A percentile compares a stretch with the other conserved stretches of the same genome.
phyloP scores from a whole-genome alignment of 2,113 vertebrate genomes.

The Centrocercus urophasianus region DNA sequence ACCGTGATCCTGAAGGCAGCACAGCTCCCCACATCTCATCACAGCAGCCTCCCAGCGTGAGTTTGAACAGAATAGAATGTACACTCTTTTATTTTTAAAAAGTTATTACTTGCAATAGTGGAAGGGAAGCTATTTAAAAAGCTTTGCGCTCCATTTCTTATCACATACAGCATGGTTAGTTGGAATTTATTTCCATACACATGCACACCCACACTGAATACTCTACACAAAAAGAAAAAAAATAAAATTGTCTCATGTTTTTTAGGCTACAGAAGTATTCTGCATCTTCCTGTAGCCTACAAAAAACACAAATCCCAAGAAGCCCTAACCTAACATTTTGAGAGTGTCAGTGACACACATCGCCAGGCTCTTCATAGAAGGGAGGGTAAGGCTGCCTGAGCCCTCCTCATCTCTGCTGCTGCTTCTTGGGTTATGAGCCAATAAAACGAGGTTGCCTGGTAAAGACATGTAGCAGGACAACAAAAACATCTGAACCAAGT shows the following conservation, averaged over 20 bases:
- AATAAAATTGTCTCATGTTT: neutral
- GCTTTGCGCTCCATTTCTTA: conserved; percentile 16
- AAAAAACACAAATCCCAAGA: neutral
- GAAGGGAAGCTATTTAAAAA: conserved; percentile 47
- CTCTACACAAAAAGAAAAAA: neutral
- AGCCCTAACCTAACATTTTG: neutral
- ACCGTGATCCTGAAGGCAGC: neutral
- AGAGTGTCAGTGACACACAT: neutral
- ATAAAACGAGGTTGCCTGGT: neutral
- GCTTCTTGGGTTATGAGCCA: neutral
- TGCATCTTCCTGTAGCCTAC: neutral
- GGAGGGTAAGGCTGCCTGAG: neutral
- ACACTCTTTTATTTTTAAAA: neutral
- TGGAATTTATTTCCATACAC: conserved; percentile 12
- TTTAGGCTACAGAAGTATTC: conserved; percentile 22
- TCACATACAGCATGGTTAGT: neutral
- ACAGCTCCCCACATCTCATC: neutral
- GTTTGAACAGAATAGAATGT: neutral
- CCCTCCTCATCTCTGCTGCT: neutral
- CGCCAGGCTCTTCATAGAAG: neutral
- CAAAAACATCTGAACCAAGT: neutral
- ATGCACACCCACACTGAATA: conserved; percentile 6
- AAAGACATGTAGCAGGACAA: neutral
- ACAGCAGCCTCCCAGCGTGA: neutral
- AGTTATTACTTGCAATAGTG: conserved; percentile 11